phyloP scores from a whole-genome alignment of 2,113 vertebrate genomes.

The Charadrius vociferus region DNA sequence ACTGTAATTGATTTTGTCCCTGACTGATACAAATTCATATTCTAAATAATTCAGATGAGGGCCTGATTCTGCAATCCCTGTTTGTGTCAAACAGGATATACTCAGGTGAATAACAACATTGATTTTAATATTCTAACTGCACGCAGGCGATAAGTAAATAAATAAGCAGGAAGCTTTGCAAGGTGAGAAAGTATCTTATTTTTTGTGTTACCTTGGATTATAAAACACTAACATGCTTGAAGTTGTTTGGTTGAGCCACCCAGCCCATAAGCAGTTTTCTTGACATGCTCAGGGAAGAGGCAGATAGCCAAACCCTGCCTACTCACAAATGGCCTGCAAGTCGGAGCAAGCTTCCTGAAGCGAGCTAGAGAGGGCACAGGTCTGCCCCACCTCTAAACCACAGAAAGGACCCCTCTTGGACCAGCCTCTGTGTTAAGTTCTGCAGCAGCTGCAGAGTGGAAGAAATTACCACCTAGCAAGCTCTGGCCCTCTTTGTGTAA shows the following conservation, averaged over 20 bases:
- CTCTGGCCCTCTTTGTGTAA: neutral
- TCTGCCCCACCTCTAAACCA: neutral
- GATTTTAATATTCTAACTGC: neutral
- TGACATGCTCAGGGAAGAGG: neutral
- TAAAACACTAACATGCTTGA: neutral
- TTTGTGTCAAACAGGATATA: neutral
- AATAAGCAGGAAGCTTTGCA: neutral
- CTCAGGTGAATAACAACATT: neutral
- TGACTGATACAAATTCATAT: neutral
- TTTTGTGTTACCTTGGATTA: neutral
- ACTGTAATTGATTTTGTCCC: neutral
- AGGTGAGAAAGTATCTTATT: neutral
- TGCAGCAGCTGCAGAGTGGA: neutral
- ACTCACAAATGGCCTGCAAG: neutral
- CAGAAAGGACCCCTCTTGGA: neutral
- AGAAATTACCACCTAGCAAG: neutral
- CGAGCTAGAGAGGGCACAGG: rapidly evolving
- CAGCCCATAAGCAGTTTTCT: neutral
- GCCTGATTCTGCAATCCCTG: neutral
- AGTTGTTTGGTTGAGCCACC: neutral
- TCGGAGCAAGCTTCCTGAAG: neutral
- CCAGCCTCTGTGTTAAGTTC: neutral
- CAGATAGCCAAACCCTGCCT: neutral
- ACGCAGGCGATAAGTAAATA: neutral
- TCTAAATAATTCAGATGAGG: neutral